Evolutionary conservation across 2,888 invertebrate genomes (phyloP), one percentile per base, ranked within the genome.

Genomic region (Imbricaverruca yamaguchii): DNA sequence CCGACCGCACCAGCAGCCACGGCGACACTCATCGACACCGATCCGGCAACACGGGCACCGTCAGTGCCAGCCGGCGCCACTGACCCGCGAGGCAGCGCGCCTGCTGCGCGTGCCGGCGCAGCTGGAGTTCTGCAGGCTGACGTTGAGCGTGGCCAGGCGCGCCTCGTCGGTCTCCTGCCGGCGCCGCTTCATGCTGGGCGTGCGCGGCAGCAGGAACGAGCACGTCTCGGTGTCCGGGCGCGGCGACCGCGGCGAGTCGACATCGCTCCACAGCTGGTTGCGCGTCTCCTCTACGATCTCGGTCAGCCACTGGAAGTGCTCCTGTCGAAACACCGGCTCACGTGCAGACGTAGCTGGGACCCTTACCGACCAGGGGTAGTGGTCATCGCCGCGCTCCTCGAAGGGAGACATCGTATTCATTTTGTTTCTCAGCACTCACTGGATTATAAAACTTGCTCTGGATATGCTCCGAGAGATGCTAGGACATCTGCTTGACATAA

Each of bases 261-360:
- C 55, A 15, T 9, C 79, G 0, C 23, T 13, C 79, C 79, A 79
- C 57, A 79, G 79, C 79, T 79, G 57, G 13, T 57, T n/a, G 23
- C 79, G 23, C 15, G 79, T 59, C 79, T 79, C 57, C 25, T 79
- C 79, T 23, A 79, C 79, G 7, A 79, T 59, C 79, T 79, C 79
- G n/a, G 21, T 12, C 23, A 79, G 79, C 79, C 79, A 79, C 15
- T 79, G 56, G 57, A 57, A 57, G 79, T 79, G 79, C 57, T 79
- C 79, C 79, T 79, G 79, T 39, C 39, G 39, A 39, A 4, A 39
- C 39, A 39, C 39, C 39, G 39, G 39, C 39, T 39, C 39, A 39
- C 39, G 39, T 39, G 4, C 39, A 39, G 39, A 39, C 39, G 39
- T 39, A 39, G 39, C 39, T 39, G 39, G 39, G 39, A 39, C 39